Conservation (phyloP, 1,140 invertebrate genomes). For the Drosophila kurseongensis region DNA sequence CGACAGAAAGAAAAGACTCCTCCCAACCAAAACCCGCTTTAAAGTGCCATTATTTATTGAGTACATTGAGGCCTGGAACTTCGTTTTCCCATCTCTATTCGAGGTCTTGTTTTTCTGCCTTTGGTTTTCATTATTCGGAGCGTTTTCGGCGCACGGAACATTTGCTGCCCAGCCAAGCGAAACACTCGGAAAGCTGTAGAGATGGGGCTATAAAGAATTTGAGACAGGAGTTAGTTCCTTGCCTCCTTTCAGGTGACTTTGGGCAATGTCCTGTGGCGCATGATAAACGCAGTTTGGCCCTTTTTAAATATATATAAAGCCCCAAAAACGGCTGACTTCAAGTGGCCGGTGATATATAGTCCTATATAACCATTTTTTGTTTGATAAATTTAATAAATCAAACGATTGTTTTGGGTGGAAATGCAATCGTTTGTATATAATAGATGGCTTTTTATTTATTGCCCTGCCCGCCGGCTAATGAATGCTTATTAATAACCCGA, state of each 20-base stretch:
- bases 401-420: conserved; percentile 51
- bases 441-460: conserved; percentile 71
- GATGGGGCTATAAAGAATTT: not conserved
- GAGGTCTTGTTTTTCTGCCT: not conserved
- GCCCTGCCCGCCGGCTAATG: conserved; percentile 54
- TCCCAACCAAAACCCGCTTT: conserved; percentile 21
- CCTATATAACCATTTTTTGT: conserved; percentile 19
- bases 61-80: conserved; percentile 54
- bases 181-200: conserved; percentile 33
- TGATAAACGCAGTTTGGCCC: conserved; percentile 65
- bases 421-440: conserved; percentile 69
- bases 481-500: conserved; percentile 75
- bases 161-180: conserved; percentile 71
- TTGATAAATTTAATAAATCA: conserved; percentile 76
- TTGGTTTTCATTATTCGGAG: conserved; percentile 60
- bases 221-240: conserved; percentile 22
- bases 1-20: conserved; percentile 11
- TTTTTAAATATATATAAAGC: conserved; percentile 59
- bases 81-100: conserved; percentile 9
- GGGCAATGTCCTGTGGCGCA: conserved; percentile 75
- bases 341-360: conserved; percentile 25
- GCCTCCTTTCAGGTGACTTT: conserved; percentile 57
- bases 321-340: conserved; percentile 4
- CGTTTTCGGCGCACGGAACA: conserved; percentile 68
- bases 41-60: conserved; percentile 70